Evolutionary conservation across 1,140 invertebrate genomes (phyloP), one percentile per base, ranked within the genome.

Genomic region (Aphelenchoides avenae): DNA sequence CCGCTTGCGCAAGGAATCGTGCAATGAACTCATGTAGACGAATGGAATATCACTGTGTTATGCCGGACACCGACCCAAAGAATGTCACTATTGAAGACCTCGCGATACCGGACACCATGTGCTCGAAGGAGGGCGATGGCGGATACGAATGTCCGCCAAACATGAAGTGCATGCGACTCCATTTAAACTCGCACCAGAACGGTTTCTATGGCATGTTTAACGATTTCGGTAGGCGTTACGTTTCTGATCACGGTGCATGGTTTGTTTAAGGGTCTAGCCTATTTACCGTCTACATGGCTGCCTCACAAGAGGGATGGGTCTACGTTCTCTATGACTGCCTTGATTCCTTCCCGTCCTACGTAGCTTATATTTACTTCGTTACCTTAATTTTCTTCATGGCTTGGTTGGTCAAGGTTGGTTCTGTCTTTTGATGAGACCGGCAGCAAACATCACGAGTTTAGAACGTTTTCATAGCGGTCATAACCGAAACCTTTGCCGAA

Each of bases 401-500:
- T 1, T 99, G 95, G 95, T 83, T 99, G 20, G 95, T 99, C 18
- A 98, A 98, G 75, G 82, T 83, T 65, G 44, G 48, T 48, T n/a
- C 29, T 41, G 6, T 52, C 18, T 36, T 36, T 61, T 30, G 20
- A 13, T 61, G 6, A 20, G 9, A 5, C n/a, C 24, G 24, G 29
- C 34, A 11, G 43, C 9, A 24, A 49, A 13, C 5, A 42, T 41
- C 7, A 29, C 18, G 13, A 41, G n/a, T 11, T 33, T 68, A 83
- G 82, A 99, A 99, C 75, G 95, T 99, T 34, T 99, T 99, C 83
- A 99, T 99, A 81, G 95, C 95, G 65, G 94, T 99, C 0, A 98
- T 99, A 57, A 99, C 94, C 3, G 95, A 99, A 80, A 99, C 95
- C 0, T 99, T 99, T 79, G 98, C 98, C 76, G 95, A 99, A 81